phyloP scores from a whole-genome alignment of 1,140 invertebrate species.

The Hyphantria cunea region DNA sequence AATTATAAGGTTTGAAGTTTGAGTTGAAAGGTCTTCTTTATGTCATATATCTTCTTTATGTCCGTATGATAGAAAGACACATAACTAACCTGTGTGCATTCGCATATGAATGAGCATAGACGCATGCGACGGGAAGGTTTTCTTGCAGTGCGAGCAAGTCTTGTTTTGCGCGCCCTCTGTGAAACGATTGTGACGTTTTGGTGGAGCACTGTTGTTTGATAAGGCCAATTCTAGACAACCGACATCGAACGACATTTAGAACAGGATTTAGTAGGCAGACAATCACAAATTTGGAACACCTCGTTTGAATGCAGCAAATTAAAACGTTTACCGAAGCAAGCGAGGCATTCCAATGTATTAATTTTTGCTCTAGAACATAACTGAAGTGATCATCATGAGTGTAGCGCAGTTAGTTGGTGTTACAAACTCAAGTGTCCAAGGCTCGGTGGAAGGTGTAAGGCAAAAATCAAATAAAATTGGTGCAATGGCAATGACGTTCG shows the following conservation, averaged over 20 bases:
- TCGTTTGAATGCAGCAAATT: slow-evolving; percentile 35
- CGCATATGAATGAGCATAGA: slow-evolving; percentile 89
- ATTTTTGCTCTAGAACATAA: slow-evolving; percentile 60
- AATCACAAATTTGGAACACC: slow-evolving; percentile 46
- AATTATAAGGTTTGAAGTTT: too few relatives aligned
- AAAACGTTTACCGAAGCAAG: slow-evolving; percentile 35
- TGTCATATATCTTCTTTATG: too few relatives aligned
- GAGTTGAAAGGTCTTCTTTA: too few relatives aligned
- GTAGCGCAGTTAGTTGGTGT: slow-evolving; percentile 46
- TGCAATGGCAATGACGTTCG: slow-evolving; percentile 36
- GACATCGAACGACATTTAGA: slow-evolving; percentile 73
- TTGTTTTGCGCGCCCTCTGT: slow-evolving; percentile 85
- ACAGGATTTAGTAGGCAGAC: slow-evolving; percentile 43
- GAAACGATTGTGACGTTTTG: slow-evolving; percentile 82
- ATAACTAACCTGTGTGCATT: slow-evolving; percentile 84
- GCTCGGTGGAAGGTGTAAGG: slow-evolving; percentile 9
- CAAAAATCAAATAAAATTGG: slow-evolving; percentile 34
- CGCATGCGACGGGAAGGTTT: slow-evolving; percentile 89
- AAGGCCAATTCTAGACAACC: slow-evolving; percentile 87
- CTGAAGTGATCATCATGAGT: slow-evolving; percentile 79
- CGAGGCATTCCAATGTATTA: slow-evolving; percentile 52
- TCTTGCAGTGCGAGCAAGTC: slow-evolving; percentile 87
- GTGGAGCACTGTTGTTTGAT: slow-evolving; percentile 87
- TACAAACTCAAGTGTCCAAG: slow-evolving; percentile 4
- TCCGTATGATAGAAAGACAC: too few relatives aligned